These are phyloP conservation scores for Phthorimaea operculella DNA, from an alignment of 1,140 invertebrate species.

Conservation along the genomic window DNA sequence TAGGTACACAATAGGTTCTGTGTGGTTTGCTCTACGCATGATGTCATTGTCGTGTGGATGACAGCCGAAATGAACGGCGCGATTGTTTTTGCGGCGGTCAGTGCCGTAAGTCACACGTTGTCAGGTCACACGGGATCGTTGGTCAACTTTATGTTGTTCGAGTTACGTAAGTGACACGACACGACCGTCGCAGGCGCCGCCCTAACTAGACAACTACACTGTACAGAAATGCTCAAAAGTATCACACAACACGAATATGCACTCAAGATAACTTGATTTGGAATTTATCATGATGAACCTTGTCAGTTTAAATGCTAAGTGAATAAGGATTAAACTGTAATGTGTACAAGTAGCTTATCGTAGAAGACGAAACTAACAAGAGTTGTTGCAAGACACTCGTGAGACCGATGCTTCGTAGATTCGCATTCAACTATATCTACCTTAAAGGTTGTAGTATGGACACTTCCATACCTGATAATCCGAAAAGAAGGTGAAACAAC, in stretches of 20 bases:
- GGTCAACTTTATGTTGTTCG: conserved; percentile 15
- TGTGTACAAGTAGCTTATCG: too few species aligned
- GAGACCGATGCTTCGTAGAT: too few species aligned
- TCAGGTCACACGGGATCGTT: conserved; percentile 15
- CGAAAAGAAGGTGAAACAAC: too few species aligned
- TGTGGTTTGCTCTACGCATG: not conserved
- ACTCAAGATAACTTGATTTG: not conserved
- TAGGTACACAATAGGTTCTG: not conserved
- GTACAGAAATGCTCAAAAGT: not conserved
- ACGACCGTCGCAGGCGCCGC: not conserved
- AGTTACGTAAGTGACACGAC: not conserved
- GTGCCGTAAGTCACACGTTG: conserved; percentile 11
- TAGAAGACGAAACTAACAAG: too few species aligned
- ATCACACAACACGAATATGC: not conserved
- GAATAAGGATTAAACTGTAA: too few species aligned
- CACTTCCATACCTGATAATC: too few species aligned
- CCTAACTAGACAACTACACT: not conserved
- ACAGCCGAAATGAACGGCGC: conserved; percentile 5
- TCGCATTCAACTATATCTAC: too few species aligned
- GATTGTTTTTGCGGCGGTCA: conserved; percentile 14
- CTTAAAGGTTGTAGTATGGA: too few species aligned
- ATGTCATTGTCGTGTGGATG: conserved; percentile 11
- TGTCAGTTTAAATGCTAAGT: too few species aligned
- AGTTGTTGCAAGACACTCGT: too few species aligned
- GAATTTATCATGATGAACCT: not conserved